phyloP scores from a whole-genome alignment of 2,113 vertebrate species.

The Anoplopoma fimbria region DNA sequence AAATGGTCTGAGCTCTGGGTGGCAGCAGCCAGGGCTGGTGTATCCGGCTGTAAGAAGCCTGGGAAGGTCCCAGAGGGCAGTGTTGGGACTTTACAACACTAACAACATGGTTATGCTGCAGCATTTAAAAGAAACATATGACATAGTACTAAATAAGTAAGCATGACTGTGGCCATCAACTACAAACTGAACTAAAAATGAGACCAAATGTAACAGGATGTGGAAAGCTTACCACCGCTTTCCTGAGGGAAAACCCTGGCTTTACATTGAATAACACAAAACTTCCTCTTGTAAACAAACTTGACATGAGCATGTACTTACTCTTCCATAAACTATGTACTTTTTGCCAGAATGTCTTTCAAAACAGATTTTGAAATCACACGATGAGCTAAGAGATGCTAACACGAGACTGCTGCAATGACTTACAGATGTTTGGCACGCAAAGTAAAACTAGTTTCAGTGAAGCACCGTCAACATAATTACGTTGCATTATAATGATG shows the following conservation, averaged over 20 bases:
- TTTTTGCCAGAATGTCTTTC: not conserved
- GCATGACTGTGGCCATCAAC: not conserved
- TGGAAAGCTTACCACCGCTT: not conserved
- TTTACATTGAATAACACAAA: not conserved
- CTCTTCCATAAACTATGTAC: not conserved
- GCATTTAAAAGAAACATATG: not conserved
- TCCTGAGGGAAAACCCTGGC: not conserved
- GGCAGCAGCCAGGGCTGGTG: slow-evolving; percentile 54
- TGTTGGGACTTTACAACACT: slow-evolving; percentile 27
- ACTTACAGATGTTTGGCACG: slow-evolving; percentile 11
- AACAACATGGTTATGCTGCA: not conserved
- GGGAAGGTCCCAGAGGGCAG: slow-evolving; percentile 77
- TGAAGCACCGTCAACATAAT: not conserved
- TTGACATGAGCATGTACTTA: not conserved
- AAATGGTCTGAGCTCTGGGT: slow-evolving; percentile 67
- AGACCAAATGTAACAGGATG: not conserved
- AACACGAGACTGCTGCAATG: not conserved
- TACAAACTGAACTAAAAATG: not conserved
- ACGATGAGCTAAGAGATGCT: not conserved
- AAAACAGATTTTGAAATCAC: not conserved
- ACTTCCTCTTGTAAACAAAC: slow-evolving; percentile 1
- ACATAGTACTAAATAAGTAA: not conserved
- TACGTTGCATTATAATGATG: not conserved
- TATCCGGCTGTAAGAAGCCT: slow-evolving; percentile 77
- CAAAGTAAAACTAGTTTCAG: not conserved